Conservation (phyloP, 1,140 invertebrate genomes). For the Drosophila nasuta region DNA sequence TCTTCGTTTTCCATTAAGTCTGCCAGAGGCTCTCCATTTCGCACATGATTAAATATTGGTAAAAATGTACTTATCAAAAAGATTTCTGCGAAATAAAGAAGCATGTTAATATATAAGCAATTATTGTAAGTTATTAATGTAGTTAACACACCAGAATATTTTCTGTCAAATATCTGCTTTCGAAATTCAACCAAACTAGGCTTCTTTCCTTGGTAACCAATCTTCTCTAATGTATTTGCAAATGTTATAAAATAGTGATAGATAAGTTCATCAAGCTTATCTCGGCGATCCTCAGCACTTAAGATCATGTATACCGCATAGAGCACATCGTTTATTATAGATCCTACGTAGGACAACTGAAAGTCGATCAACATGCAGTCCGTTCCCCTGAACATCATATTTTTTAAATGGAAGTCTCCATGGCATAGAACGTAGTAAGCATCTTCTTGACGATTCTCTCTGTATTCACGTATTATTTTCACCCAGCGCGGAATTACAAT, state of each 20-base stretch:
- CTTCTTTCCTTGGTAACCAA: slow-evolving; percentile 22
- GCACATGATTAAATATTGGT: background rate
- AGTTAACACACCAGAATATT: slow-evolving; percentile 1
- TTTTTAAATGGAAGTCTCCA: slow-evolving; percentile 40
- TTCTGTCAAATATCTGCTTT: slow-evolving; percentile 9
- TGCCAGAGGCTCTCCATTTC: background rate
- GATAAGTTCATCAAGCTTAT: slow-evolving; percentile 26
- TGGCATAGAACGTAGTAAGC: slow-evolving; percentile 42
- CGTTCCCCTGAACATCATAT: slow-evolving; percentile 47
- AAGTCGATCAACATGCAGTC: slow-evolving; percentile 39
- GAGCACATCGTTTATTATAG: slow-evolving; percentile 32
- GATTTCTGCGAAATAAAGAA: background rate
- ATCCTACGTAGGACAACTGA: slow-evolving; percentile 33
- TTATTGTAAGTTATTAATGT: background rate
- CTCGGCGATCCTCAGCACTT: slow-evolving; percentile 23
- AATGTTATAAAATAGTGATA: slow-evolving; percentile 37
- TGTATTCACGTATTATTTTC: slow-evolving; percentile 15
- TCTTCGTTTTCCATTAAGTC: background rate
- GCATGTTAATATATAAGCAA: background rate
- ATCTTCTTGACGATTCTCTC: slow-evolving; percentile 8
- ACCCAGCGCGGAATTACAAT: background rate
- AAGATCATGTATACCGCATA: slow-evolving; percentile 40
- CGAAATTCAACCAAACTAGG: slow-evolving; percentile 28
- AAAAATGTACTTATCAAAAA: background rate
- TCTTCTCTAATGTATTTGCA: slow-evolving; percentile 12